Conservation (phyloP, 2,888 invertebrate species). For the Agelastica alni region DNA sequence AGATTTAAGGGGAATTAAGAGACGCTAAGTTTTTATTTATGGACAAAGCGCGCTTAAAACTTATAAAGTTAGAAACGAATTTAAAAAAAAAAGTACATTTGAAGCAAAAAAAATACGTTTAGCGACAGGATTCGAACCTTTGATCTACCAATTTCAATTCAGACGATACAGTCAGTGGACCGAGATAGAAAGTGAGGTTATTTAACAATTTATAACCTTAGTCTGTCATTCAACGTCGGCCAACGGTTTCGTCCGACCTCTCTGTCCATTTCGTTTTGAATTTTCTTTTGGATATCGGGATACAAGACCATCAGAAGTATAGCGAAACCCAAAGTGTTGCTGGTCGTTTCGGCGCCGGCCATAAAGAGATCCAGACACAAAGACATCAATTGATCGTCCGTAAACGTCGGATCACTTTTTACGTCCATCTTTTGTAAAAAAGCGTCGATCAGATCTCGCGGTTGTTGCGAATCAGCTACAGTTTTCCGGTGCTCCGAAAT, state of each 20-base stretch:
- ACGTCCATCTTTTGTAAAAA: constrained; percentile 64
- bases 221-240: constrained; percentile 63
- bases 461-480: constrained; percentile 54
- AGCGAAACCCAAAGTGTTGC: constrained; percentile 65
- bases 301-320: constrained; percentile 64
- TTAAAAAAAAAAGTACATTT: no score
- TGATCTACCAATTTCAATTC: no score
- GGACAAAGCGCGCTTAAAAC: no score
- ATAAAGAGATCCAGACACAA: constrained; percentile 70
- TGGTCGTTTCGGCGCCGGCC: constrained; percentile 73
- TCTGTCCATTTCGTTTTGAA: constrained; percentile 65
- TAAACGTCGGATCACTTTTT: constrained; percentile 56
- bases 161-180: no score
- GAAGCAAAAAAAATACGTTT: not conserved
- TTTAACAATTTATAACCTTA: no score
- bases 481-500: constrained; percentile 61
- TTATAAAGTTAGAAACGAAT: no score
- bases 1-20: no score
- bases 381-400: constrained; percentile 53
- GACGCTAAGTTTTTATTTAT: no score
- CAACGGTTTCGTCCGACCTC: constrained; percentile 62
- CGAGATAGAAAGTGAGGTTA: no score
- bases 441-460: constrained; percentile 68
- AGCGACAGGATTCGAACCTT: not conserved
- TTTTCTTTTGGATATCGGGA: constrained; percentile 61